A percentile compares a stretch with the other conserved stretches of the same genome.
Conservation (phyloP, 2,888 invertebrate genomes). For the Clitarchus hookeri region DNA sequence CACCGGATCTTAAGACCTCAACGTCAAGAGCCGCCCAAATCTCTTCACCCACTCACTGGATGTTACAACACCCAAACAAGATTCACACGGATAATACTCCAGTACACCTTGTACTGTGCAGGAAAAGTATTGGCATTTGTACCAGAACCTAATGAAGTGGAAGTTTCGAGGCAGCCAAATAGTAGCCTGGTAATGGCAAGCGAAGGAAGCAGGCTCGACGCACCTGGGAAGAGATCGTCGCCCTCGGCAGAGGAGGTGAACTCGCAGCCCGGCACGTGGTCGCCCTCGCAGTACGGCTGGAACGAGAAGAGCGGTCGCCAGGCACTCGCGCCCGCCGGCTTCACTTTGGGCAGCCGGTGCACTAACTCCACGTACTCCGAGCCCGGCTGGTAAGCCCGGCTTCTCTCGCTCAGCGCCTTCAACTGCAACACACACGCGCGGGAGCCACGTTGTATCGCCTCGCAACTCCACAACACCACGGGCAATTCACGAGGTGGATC, state of each 20-base stretch:
- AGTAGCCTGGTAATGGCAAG: not conserved
- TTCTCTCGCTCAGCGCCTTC: conserved; percentile 57
- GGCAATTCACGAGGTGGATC: too few species aligned
- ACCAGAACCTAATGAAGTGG: too few species aligned
- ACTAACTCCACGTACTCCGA: conserved; percentile 60
- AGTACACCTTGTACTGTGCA: too few species aligned
- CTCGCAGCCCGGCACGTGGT: conserved; percentile 32
- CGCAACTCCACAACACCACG: too few species aligned
- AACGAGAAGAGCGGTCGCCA: conserved; percentile 50
- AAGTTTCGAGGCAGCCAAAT: not conserved
- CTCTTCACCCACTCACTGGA: too few species aligned
- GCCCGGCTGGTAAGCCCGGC: conserved; percentile 59
- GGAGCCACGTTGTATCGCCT: not conserved
- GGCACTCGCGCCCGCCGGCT: conserved; percentile 27
- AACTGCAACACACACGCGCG: conserved; percentile 49
- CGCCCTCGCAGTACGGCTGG: conserved; percentile 50
- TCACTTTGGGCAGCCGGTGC: conserved; percentile 49
- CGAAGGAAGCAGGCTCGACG: not conserved
- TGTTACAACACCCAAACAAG: too few species aligned
- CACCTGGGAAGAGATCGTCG: conserved; percentile 37
- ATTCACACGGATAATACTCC: too few species aligned
- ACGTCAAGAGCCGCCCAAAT: too few species aligned
- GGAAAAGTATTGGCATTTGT: too few species aligned
- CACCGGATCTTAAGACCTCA: too few species aligned
- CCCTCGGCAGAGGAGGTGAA: conserved; percentile 37